phyloP scores from a whole-genome alignment of 2,888 invertebrate species.

The Athripsodes cinereus region DNA sequence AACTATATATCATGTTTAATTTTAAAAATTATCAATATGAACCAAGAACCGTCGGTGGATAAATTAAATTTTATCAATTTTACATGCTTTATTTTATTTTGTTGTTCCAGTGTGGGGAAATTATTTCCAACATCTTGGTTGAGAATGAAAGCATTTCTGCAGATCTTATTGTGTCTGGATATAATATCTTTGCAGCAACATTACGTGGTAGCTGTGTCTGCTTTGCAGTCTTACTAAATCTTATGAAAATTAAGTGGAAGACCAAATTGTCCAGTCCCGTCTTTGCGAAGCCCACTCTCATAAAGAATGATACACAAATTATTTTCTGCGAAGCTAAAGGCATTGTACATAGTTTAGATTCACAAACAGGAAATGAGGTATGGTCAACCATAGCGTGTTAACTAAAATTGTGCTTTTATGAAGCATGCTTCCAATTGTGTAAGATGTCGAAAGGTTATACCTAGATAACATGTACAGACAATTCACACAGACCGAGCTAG shows the following conservation, averaged over 20 bases:
- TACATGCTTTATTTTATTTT: neutral
- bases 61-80: too few relatives aligned
- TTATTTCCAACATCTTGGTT: constrained; percentile 37
- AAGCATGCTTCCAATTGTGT: too few relatives aligned
- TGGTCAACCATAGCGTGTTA: too few relatives aligned
- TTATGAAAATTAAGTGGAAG: constrained; percentile 55
- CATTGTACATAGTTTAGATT: constrained; percentile 48
- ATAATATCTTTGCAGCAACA: constrained; percentile 47
- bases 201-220: constrained; percentile 55
- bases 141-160: constrained; percentile 46
- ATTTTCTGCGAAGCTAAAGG: constrained; percentile 54
- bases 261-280: constrained; percentile 54
- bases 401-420: too few relatives aligned
- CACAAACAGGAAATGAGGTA: constrained; percentile 47
- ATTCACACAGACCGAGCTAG: too few relatives aligned
- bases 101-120: constrained; percentile 44
- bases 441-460: too few relatives aligned
- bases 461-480: too few relatives aligned
- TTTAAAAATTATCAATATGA: too few relatives aligned
- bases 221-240: constrained; percentile 42
- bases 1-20: too few relatives aligned
- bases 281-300: constrained; percentile 57
- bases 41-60: too few relatives aligned
- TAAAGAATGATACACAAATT: constrained; percentile 49
- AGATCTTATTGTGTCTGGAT: constrained; percentile 39